Conservation (phyloP, 2,113 vertebrate genomes). For the Corvus cornix region DNA sequence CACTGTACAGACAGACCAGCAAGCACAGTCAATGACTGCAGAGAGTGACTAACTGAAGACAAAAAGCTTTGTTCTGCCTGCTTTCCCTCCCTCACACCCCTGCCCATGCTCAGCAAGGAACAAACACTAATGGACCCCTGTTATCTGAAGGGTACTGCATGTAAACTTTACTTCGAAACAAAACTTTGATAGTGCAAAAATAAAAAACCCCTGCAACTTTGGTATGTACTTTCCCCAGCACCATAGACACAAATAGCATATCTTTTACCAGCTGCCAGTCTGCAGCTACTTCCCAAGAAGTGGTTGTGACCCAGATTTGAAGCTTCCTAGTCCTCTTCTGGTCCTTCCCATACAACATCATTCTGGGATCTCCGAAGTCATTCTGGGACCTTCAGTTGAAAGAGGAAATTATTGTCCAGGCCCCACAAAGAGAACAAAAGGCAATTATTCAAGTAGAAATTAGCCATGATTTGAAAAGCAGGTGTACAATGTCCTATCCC, state of each 20-base stretch:
- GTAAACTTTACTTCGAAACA: not conserved
- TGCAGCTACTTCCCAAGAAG: not conserved
- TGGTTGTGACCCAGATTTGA: not conserved
- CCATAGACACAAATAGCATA: accelerated
- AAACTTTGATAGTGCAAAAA: not conserved
- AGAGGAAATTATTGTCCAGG: not conserved
- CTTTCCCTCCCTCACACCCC: not conserved
- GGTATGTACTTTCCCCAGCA: not conserved
- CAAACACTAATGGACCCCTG: not conserved
- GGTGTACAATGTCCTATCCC: not conserved
- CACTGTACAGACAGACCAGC: not conserved
- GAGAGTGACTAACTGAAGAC: not conserved
- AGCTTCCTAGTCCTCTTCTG: not conserved
- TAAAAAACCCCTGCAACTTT: not conserved
- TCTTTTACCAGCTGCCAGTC: not conserved
- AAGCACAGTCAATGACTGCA: not conserved
- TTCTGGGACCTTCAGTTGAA: not conserved
- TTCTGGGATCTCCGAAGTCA: not conserved
- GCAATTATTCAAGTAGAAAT: not conserved
- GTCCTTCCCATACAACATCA: not conserved
- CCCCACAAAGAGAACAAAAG: not conserved
- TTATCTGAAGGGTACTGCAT: not conserved
- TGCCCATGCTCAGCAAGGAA: not conserved
- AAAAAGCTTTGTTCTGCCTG: not conserved
- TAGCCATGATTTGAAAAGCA: not conserved